Evolutionary conservation across 2,888 invertebrate species (phyloP), one percentile per base, ranked within the genome.

Genomic region (Iphiclides podalirius): DNA sequence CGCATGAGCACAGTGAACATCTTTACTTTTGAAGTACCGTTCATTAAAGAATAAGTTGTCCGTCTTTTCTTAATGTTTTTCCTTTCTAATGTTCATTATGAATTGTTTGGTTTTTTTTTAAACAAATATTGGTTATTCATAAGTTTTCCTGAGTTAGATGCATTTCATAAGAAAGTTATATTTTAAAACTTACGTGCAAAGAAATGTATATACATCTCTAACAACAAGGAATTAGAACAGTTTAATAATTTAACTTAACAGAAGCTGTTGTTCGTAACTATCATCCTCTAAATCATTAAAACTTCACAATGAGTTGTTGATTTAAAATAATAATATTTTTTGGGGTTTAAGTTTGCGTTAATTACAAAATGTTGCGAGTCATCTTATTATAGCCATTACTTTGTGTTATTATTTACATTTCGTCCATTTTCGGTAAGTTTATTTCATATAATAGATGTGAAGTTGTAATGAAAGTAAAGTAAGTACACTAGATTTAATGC

Each of bases 341-440:
- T n/a, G n/a, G n/a, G n/a, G n/a, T n/a, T n/a, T n/a, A n/a, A n/a
- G n/a, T n/a, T n/a, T n/a, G n/a, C n/a, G n/a, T n/a, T n/a, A n/a
- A n/a, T n/a, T n/a, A n/a, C n/a, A n/a, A n/a, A n/a, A n/a, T n/a
- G n/a, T n/a, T n/a, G n/a, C n/a, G n/a, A n/a, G n/a, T n/a, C n/a
- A n/a, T n/a, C n/a, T n/a, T n/a, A n/a, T n/a, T n/a, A n/a, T n/a
- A n/a, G n/a, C n/a, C n/a, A n/a, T n/a, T n/a, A n/a, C n/a, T n/a
- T n/a, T 6, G 20, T 6, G 20, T 20, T 20, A 20, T 31, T 11
- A 31, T 31, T n/a, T 31, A 11, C 11, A 38, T n/a, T 36, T 42
- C 20, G 12, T 42, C 42, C n/a, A 33, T 28, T n/a, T 13, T 13
- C 13, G 38, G 49, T 44, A 49, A 49, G 43, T 44, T 11, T 13